Evolutionary conservation across 2,113 vertebrate species (phyloP).

Genomic region (Eretmochelys imbricata): DNA sequence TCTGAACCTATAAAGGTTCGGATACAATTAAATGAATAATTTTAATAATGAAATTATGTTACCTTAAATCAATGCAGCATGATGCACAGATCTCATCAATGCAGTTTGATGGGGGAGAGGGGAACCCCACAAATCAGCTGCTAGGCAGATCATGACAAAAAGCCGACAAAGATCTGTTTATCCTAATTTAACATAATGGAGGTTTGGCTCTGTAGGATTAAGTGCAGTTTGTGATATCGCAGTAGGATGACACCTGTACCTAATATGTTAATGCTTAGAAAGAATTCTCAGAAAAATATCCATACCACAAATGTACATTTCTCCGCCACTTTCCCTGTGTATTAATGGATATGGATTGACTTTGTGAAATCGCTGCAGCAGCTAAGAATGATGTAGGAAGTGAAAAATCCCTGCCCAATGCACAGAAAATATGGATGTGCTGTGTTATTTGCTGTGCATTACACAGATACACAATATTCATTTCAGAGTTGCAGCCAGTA

Average conservation of each 20-base stretch:
- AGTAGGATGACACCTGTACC: not conserved
- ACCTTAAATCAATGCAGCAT: no score
- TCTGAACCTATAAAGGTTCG: not conserved
- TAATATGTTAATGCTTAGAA: not conserved
- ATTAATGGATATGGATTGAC: constrained; percentile 13
- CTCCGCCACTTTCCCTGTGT: not conserved
- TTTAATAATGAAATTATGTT: no score
- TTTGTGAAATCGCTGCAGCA: constrained; percentile 47
- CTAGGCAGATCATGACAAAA: not conserved
- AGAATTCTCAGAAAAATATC: not conserved
- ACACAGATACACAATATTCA: constrained; percentile 19
- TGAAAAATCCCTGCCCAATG: constrained; percentile 33
- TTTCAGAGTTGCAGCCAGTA: constrained; percentile 11
- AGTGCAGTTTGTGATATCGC: not conserved
- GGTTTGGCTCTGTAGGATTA: not conserved
- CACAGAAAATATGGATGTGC: constrained; percentile 43
- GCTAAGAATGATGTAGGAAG: constrained; percentile 32
- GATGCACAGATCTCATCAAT: not conserved
- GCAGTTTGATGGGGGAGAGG: not conserved
- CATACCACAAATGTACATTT: rapidly evolving
- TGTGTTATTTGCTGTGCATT: not conserved
- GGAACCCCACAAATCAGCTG: not conserved
- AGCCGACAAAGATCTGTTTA: not conserved
- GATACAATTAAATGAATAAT: not conserved
- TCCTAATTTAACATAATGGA: not conserved